These are phyloP conservation scores for Ceratina calcarata DNA, from an alignment of 1,140 invertebrate species.

Conservation along the genomic window DNA sequence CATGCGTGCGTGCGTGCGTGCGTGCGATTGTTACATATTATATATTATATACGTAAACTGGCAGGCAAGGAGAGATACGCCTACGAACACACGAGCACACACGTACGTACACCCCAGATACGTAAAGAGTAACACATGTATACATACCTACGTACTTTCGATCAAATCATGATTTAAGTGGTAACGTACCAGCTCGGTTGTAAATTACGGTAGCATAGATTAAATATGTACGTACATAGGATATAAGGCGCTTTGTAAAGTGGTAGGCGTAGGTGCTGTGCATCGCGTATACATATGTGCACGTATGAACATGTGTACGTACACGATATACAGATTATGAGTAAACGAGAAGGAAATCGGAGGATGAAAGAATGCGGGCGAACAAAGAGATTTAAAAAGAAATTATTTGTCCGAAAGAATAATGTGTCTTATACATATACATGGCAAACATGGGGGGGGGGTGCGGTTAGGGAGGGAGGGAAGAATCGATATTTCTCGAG, in stretches of 20 bases:
- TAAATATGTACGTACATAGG: no score
- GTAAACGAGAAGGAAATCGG: slow-evolving; percentile 2
- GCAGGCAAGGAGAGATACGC: no score
- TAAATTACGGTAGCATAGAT: slow-evolving; percentile 53
- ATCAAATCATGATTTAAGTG: slow-evolving; percentile 41
- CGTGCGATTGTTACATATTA: no score
- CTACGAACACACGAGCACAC: no score
- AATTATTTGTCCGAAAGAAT: slow-evolving; percentile 59
- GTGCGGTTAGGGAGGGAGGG: background rate
- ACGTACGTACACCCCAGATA: background rate
- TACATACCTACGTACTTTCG: slow-evolving; percentile 43
- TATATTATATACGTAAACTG: no score
- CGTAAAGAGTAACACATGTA: slow-evolving; percentile 7
- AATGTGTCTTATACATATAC: slow-evolving; percentile 64
- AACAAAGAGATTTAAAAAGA: slow-evolving; percentile 39
- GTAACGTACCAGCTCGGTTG: slow-evolving; percentile 52
- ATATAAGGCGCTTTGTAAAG: slow-evolving; percentile 49
- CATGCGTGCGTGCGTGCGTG: no score
- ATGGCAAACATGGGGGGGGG: slow-evolving; percentile 42
- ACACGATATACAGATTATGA: slow-evolving; percentile 19
- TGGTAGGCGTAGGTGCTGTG: slow-evolving; percentile 50
- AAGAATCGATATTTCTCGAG: slow-evolving; percentile 46
- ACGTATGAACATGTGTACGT: slow-evolving; percentile 42
- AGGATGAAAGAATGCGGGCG: slow-evolving; percentile 11
- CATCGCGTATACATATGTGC: slow-evolving; percentile 55